Conservation (phyloP, 2,113 vertebrate genomes). For the Ophiodon elongatus region DNA sequence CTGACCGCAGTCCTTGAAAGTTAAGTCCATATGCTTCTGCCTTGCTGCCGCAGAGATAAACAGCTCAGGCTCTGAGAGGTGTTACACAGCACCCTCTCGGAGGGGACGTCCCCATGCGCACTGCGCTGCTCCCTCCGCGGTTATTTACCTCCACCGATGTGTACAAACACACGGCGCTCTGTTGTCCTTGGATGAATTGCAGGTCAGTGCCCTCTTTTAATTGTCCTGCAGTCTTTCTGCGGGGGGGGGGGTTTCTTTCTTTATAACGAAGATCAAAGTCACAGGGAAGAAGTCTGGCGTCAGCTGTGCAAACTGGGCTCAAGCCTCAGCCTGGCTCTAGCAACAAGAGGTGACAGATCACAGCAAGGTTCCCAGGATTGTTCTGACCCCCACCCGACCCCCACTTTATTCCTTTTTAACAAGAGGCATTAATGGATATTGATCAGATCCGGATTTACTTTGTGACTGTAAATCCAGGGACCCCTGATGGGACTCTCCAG, state of each 20-base stretch:
- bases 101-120: slow-evolving; percentile 20
- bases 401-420: slow-evolving; percentile 27
- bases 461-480: slow-evolving; percentile 61
- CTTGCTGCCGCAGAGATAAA: not conserved
- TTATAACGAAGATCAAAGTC: slow-evolving; percentile 2
- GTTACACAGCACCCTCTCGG: not conserved
- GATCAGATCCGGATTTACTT: slow-evolving; percentile 68
- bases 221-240: not conserved
- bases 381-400: slow-evolving; percentile 49
- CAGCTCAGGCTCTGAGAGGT: not conserved
- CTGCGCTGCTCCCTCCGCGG: slow-evolving; percentile 77
- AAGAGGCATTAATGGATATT: slow-evolving; percentile 58
- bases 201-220: slow-evolving; percentile 25
- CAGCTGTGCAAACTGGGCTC: slow-evolving; percentile 50
- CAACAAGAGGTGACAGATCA: slow-evolving; percentile 59
- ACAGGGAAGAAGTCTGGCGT: slow-evolving; percentile 19
- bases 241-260: not conserved
- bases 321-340: slow-evolving; percentile 45
- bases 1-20: not conserved
- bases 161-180: slow-evolving; percentile 78
- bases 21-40: not conserved
- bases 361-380: slow-evolving; percentile 50
- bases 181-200: slow-evolving; percentile 52
- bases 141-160: slow-evolving; percentile 83
- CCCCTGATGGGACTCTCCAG: slow-evolving; percentile 66